phyloP scores from a whole-genome alignment of 2,888 invertebrate genomes.

The Stegana nigrithorax region DNA sequence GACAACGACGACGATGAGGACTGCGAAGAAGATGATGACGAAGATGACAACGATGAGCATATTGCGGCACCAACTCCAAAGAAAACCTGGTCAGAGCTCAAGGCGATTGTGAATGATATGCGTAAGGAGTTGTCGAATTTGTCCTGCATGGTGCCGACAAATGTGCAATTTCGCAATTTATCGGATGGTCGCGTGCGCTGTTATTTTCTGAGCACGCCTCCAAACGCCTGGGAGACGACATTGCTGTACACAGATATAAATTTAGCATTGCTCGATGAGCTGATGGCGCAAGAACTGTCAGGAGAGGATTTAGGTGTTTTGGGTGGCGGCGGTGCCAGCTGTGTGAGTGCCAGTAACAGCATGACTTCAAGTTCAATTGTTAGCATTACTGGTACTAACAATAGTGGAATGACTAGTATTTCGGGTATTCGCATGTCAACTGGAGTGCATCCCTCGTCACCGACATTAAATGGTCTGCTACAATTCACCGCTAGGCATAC shows the following conservation, averaged over 20 bases:
- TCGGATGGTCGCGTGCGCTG: conserved; percentile 85
- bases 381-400: no score
- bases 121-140: conserved; percentile 82
- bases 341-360: conserved; percentile 16
- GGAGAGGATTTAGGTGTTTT: conserved; percentile 25
- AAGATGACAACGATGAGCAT: conserved; percentile 53
- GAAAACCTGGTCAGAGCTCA: conserved; percentile 83
- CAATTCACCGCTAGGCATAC: background rate
- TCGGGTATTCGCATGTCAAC: background rate
- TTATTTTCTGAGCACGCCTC: conserved; percentile 90
- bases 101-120: conserved; percentile 83
- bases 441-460: conserved; percentile 35
- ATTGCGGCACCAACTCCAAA: conserved; percentile 58
- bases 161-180: conserved; percentile 82
- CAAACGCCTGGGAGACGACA: conserved; percentile 91
- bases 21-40: conserved; percentile 57
- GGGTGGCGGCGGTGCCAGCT: conserved; percentile 6
- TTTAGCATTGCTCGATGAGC: conserved; percentile 59
- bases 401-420: background rate
- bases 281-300: conserved; percentile 38
- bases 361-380: background rate
- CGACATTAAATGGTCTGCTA: conserved; percentile 23
- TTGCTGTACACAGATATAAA: conserved; percentile 87
- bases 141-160: conserved; percentile 85
- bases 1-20: conserved; percentile 49